Conservation (phyloP, 2,113 vertebrate species). For the Notechis scutatus region DNA sequence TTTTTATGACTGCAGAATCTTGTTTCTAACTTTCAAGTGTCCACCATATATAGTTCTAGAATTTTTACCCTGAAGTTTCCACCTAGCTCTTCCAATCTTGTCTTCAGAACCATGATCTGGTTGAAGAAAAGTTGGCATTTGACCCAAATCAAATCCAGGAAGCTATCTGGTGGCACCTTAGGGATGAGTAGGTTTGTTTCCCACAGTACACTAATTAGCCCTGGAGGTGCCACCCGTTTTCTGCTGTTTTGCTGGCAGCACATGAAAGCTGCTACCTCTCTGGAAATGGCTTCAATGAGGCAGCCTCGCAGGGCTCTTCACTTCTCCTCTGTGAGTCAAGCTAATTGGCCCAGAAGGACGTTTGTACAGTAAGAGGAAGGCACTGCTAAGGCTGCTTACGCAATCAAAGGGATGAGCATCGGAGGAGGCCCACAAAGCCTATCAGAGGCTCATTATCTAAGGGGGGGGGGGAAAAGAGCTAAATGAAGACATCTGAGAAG, state of each 20-base stretch:
- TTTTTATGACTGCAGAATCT: no score
- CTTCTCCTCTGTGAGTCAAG: background rate
- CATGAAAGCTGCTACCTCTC: background rate
- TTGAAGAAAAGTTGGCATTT: background rate
- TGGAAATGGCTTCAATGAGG: background rate
- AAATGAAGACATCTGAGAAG: background rate
- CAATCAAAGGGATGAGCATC: background rate
- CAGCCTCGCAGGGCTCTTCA: background rate
- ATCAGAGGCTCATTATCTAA: background rate
- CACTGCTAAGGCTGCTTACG: background rate
- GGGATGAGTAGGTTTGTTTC: background rate
- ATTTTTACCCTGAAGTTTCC: background rate
- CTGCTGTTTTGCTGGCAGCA: background rate
- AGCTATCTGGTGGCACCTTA: background rate
- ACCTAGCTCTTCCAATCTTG: no score
- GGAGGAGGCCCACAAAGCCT: background rate
- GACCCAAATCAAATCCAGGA: background rate
- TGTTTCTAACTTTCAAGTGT: background rate
- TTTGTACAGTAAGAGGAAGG: background rate
- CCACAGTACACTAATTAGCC: background rate
- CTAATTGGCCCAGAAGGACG: background rate
- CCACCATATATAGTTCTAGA: background rate
- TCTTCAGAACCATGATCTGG: background rate
- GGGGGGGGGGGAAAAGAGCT: background rate
- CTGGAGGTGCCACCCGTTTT: background rate